Base-by-base conservation (phyloP, 2,113 vertebrate species). In the Lasiurus cinereus region DNA sequence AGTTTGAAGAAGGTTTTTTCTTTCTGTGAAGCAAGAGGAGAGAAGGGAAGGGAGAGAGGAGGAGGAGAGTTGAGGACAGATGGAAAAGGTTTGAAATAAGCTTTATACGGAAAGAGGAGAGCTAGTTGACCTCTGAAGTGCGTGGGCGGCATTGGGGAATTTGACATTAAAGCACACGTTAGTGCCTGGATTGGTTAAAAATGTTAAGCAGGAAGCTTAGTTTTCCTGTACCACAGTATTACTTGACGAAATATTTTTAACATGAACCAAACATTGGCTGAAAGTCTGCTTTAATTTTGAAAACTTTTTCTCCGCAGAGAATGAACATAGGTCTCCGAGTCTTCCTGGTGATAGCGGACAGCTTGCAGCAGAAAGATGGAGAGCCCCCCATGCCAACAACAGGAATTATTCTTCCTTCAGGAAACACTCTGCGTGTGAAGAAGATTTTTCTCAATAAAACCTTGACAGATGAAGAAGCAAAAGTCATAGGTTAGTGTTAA, bases 401-500 rank as follows among this genome's bases (percentile, higher is more conserved):
- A 1, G 99, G 99, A 67, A 99, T 99, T 92, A 99, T 99, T 96
- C 99, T 99, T 98, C 99, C 99, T 89, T 99, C 99, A 59, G 99
- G 99, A 96, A 99, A 99, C 97, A 99, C 99, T n/a, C 98, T 99
- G 29, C 99, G 99, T 33, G 99, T 99, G 90, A 99, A 99, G 98
- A 99, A 99, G 97, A 99, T 99, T 98, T 99, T 99, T 97, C 99
- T 99, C 78, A 99, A 99, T 98, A 99, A 99, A 98, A 99, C 99
- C 0, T 98, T 99, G 94, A 99, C 99, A 22, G 99, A 99, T 93
- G 99, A 99, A 98, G 99, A 99, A 97, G 99, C 99, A 88, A 99
- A 99, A 98, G 99, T 99, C 96, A 99, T 99, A 98, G 99, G 99
- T 99, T 70, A 64, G 98, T 97, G 77, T 6, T 84, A 56, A 79